Conservation (phyloP, 2,888 invertebrate genomes). For the Chironomus tentans region DNA sequence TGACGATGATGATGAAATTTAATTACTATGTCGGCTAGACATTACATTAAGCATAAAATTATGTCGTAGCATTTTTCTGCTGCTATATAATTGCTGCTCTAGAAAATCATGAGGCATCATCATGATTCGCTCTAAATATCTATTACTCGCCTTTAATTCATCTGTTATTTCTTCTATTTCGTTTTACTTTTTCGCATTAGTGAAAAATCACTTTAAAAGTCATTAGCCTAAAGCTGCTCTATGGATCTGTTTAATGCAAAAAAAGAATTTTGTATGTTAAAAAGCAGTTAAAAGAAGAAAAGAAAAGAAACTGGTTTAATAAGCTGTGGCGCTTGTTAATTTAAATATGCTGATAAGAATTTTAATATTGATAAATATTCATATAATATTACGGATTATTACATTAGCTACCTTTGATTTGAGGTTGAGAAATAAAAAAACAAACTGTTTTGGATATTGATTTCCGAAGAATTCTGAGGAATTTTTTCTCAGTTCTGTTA, state of each 20-base stretch:
- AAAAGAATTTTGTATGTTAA: background rate
- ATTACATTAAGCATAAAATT: slow-evolving; percentile 11
- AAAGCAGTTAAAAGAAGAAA: background rate
- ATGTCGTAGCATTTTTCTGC: background rate
- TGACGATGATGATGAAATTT: slow-evolving; percentile 16
- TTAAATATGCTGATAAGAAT: background rate
- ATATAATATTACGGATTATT: too few species aligned
- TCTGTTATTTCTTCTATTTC: too few species aligned
- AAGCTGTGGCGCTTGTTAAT: background rate
- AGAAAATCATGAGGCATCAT: background rate
- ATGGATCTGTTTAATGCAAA: too few species aligned
- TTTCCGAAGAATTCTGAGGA: too few species aligned
- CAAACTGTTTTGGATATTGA: too few species aligned
- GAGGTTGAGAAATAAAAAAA: too few species aligned
- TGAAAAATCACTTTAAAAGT: background rate
- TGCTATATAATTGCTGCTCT: background rate
- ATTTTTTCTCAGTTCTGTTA: too few species aligned
- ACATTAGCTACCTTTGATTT: too few species aligned
- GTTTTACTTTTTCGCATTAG: too few species aligned
- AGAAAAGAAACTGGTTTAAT: background rate
- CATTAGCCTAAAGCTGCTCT: background rate
- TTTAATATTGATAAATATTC: too few species aligned
- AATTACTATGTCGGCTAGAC: slow-evolving; percentile 19
- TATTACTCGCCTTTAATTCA: too few species aligned
- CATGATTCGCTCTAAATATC: too few species aligned